Conservation (phyloP, 1,140 invertebrate genomes). For the Heterodera schachtii region DNA sequence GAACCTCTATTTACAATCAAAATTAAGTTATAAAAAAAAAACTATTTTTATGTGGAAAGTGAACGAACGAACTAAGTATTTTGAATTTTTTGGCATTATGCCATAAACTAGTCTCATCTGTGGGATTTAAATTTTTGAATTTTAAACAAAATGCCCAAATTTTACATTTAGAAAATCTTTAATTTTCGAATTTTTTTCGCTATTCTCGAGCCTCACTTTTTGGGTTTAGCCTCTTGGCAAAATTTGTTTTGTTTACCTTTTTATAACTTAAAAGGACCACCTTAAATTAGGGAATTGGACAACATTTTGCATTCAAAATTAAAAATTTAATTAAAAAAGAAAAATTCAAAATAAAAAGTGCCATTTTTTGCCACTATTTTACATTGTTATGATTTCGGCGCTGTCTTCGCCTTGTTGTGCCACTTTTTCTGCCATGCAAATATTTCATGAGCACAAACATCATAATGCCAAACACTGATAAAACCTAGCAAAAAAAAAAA, state of each 20-base stretch:
- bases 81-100: too few species aligned
- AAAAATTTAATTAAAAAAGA: too few species aligned
- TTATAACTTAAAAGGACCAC: constrained; percentile 31
- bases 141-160: too few species aligned
- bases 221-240: neutral
- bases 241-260: neutral
- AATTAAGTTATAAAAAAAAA: too few species aligned
- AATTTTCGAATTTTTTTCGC: neutral
- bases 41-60: too few species aligned
- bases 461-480: constrained; percentile 14
- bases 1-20: too few species aligned
- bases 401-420: constrained; percentile 14
- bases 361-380: neutral
- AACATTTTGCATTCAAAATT: neutral
- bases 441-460: constrained; percentile 23
- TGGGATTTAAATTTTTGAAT: too few species aligned
- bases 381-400: constrained; percentile 21
- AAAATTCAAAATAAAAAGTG: too few species aligned
- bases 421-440: constrained; percentile 14
- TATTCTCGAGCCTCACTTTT: neutral
- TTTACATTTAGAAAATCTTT: too few species aligned
- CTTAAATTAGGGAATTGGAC: neutral
- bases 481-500: constrained; percentile 1
- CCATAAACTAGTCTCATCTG: too few species aligned
- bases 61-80: too few species aligned